Percentiles rank a stretch among this genome's conserved stretches.
Conservation (phyloP, 2,888 invertebrate species). For the Sinhomidia bicolor region DNA sequence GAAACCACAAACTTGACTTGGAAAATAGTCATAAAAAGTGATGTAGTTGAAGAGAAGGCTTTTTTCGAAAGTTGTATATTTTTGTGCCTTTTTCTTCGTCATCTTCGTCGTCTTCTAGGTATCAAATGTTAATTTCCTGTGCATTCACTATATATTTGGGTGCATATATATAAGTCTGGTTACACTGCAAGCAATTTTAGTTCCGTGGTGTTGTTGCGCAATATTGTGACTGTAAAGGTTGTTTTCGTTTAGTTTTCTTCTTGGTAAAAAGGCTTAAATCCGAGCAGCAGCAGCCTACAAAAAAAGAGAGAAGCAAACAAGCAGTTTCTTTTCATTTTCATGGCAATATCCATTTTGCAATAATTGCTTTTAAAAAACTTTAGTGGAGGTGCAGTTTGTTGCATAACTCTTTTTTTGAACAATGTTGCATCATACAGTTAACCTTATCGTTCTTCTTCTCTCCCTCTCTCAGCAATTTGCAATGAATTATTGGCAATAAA, state of each 20-base stretch:
- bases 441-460: background rate
- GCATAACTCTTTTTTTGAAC: constrained; percentile 18
- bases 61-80: no score
- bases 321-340: constrained; percentile 14
- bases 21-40: constrained; percentile 3
- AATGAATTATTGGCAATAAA: constrained; percentile 57
- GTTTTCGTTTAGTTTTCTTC: background rate
- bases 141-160: no score
- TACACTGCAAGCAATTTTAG: no score
- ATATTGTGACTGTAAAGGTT: constrained; percentile 28
- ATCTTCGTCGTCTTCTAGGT: background rate
- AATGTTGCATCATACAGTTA: constrained; percentile 3
- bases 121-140: constrained; percentile 42
- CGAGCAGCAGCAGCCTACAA: no score
- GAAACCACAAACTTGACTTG: no score
- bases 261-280: background rate
- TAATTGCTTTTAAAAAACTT: background rate
- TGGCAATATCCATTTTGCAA: constrained; percentile 19
- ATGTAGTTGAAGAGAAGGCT: no score
- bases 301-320: background rate
- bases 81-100: constrained; percentile 3
- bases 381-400: constrained; percentile 9
- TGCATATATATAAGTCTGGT: no score
- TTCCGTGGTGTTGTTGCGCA: no score
- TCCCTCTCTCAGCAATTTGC: constrained; percentile 33